Percentiles rank a stretch among this genome's conserved stretches.
phyloP scores from a whole-genome alignment of 2,113 vertebrate genomes.

The Sylvilagus bachmani region DNA sequence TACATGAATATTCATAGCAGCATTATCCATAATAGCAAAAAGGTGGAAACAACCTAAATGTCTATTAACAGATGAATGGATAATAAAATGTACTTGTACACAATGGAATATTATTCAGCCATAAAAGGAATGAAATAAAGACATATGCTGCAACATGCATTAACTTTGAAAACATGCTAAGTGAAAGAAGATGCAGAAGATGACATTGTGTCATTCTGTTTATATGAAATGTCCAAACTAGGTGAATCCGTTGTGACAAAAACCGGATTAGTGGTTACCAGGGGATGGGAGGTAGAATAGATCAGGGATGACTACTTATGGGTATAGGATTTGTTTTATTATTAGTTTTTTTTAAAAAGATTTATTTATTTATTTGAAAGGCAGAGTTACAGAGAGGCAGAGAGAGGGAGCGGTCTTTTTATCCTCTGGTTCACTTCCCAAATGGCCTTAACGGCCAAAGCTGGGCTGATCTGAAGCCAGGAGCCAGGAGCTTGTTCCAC shows the following conservation, averaged over 20 bases:
- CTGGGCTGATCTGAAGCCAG: too few species aligned
- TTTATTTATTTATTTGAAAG: too few species aligned
- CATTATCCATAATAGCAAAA: constrained; percentile 45
- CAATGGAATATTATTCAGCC: constrained; percentile 16
- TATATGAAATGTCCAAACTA: constrained; percentile 27
- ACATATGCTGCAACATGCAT: constrained; percentile 1
- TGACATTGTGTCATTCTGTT: constrained; percentile 35
- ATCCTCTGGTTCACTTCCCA: too few species aligned
- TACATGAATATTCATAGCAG: not conserved
- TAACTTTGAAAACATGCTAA: constrained; percentile 50
- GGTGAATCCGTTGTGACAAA: constrained; percentile 43
- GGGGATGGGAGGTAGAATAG: not conserved
- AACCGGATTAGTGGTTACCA: constrained; percentile 42
- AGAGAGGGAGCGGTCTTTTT: too few species aligned
- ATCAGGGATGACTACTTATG: not conserved
- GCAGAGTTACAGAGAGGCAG: too few species aligned
- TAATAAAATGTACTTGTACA: constrained; percentile 37
- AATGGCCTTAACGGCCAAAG: too few species aligned
- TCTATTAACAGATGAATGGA: not conserved
- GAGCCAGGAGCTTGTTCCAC: too few species aligned
- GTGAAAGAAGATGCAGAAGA: constrained; percentile 52
- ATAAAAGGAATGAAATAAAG: constrained; percentile 38
- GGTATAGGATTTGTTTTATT: not conserved
- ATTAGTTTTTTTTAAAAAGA: too few species aligned
- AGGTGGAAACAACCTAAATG: constrained; percentile 13